phyloP scores from a whole-genome alignment of 2,113 vertebrate species.

The Cairina moschata region DNA sequence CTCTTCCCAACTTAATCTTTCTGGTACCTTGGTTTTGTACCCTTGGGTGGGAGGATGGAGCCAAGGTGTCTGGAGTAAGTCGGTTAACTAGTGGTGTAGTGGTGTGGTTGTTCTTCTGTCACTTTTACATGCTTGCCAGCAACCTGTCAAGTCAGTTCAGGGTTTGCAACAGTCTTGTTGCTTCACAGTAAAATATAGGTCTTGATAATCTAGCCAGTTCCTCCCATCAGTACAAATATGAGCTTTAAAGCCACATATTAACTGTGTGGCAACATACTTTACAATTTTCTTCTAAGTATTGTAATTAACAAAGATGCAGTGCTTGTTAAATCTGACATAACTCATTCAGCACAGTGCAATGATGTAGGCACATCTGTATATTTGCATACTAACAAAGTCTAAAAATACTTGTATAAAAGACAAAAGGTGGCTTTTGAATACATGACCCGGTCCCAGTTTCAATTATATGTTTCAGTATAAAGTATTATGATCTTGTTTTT shows the following conservation, averaged over 20 bases:
- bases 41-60: neutral
- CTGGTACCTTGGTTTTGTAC: neutral
- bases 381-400: slow-evolving; percentile 65
- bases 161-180: neutral
- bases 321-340: slow-evolving; percentile 51
- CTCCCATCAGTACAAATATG: neutral
- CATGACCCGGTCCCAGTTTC: slow-evolving; percentile 56
- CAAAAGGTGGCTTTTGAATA: slow-evolving; percentile 67
- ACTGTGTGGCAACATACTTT: slow-evolving; percentile 18
- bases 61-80: neutral
- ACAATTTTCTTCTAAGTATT: slow-evolving; percentile 30
- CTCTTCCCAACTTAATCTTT: neutral
- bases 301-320: slow-evolving; percentile 39
- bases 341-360: slow-evolving; percentile 58
- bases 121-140: neutral
- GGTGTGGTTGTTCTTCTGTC: neutral
- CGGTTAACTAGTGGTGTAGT: too few species aligned
- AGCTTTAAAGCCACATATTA: slow-evolving; percentile 8
- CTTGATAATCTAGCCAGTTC: neutral
- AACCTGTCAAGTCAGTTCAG: neutral
- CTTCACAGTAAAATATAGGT: neutral
- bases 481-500: slow-evolving; percentile 73
- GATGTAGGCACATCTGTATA: slow-evolving; percentile 69
- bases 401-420: slow-evolving; percentile 73
- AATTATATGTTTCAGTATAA: slow-evolving; percentile 70